Percentiles rank a stretch among this genome's conserved stretches.
Evolutionary conservation across 2,888 invertebrate species (phyloP).

Genomic region (Chrysomela aeneicollis): DNA sequence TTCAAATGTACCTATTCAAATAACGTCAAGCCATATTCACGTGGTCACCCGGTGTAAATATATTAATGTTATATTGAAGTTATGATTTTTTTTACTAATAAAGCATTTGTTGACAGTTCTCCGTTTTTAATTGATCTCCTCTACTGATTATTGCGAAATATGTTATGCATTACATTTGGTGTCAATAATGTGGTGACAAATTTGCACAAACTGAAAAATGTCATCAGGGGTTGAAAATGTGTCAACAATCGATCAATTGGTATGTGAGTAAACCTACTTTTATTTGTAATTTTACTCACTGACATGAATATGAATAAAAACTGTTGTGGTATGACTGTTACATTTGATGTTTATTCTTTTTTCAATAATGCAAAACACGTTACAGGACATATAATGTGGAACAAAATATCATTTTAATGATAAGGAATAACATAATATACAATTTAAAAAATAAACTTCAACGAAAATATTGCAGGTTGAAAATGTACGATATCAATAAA

Average conservation of each 20-base stretch:
- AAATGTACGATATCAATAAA: constrained; percentile 26
- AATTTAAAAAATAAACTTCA: constrained; percentile 33
- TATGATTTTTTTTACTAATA: constrained; percentile 30
- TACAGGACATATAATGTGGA: constrained; percentile 38
- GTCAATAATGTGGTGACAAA: no score
- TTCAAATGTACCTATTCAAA: no score
- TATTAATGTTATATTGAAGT: constrained; percentile 24
- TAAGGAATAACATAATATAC: constrained; percentile 46
- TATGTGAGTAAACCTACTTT: no score
- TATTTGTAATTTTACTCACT: neutral
- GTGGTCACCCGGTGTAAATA: neutral
- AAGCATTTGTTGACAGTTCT: constrained; percentile 26
- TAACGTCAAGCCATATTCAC: no score
- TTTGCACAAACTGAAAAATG: no score
- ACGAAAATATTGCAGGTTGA: constrained; percentile 47
- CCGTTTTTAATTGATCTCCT: neutral
- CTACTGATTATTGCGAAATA: no score
- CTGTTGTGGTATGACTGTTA: constrained; percentile 15
- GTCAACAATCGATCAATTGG: no score
- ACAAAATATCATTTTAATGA: constrained; percentile 38
- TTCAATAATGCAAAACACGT: constrained; percentile 40
- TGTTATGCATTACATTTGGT: no score
- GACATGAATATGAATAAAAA: constrained; percentile 3
- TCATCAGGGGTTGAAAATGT: no score
- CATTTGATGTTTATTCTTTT: constrained; percentile 36